Evolutionary conservation across 2,888 invertebrate species (phyloP).

Genomic region (Nebria brevicollis): DNA sequence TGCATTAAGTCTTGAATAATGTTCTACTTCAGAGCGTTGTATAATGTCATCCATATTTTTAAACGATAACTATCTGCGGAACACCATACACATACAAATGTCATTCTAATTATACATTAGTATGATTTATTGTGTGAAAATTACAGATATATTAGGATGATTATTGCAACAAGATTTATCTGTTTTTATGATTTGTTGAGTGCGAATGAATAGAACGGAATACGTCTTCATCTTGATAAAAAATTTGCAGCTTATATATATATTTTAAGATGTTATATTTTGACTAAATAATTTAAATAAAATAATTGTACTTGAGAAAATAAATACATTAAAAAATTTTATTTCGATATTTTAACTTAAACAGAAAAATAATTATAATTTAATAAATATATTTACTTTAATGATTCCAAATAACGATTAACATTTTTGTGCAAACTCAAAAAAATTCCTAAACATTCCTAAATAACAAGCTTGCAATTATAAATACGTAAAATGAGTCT

Average conservation of each 20-base stretch:
- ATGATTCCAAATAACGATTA: too few species aligned
- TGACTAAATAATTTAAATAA: too few species aligned
- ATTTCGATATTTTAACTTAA: too few species aligned
- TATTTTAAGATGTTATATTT: too few species aligned
- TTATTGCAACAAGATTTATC: neutral
- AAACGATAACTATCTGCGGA: neutral
- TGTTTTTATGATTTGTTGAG: neutral
- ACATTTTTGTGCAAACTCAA: too few species aligned
- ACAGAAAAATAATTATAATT: too few species aligned
- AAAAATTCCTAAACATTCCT: too few species aligned
- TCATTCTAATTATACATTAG: neutral
- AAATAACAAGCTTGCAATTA: too few species aligned
- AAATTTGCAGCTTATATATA: neutral
- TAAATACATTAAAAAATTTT: too few species aligned
- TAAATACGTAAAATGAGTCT: too few species aligned
- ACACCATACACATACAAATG: neutral
- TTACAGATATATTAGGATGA: neutral
- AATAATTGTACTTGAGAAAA: too few species aligned
- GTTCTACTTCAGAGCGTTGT: neutral
- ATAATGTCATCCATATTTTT: neutral
- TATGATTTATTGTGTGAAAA: neutral
- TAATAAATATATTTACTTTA: too few species aligned
- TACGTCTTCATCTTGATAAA: neutral
- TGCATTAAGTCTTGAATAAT: neutral
- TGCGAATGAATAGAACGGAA: neutral